phyloP scores from a whole-genome alignment of 2,888 invertebrate species.

The Lochmaea capreae region DNA sequence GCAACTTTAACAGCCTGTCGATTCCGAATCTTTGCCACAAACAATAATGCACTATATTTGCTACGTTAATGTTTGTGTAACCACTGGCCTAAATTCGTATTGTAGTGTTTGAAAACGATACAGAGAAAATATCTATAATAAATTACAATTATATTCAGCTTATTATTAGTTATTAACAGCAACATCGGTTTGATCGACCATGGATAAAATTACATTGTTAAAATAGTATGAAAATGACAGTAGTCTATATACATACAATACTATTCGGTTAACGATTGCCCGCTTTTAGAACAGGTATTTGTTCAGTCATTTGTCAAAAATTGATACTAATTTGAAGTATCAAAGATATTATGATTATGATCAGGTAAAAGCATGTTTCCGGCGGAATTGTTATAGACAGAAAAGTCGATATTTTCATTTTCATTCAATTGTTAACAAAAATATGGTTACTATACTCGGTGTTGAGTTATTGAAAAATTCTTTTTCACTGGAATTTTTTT shows the following conservation, averaged over 20 bases:
- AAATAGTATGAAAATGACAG: constrained; percentile 45
- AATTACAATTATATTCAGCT: constrained; percentile 32
- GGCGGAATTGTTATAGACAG: neutral
- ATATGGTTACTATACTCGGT: no score
- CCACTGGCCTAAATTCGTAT: no score
- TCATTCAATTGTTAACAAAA: no score
- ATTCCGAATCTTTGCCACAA: no score
- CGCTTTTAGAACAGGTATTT: constrained; percentile 49
- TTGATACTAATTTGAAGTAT: constrained; percentile 44
- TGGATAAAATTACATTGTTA: constrained; percentile 53
- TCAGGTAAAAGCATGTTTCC: neutral
- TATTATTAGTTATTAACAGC: constrained; percentile 45
- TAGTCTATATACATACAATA: constrained; percentile 20
- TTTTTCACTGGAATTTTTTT: no score
- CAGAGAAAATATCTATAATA: neutral
- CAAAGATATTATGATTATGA: constrained; percentile 48
- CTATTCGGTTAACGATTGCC: constrained; percentile 33
- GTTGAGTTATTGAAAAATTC: no score
- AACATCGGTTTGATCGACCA: constrained; percentile 49
- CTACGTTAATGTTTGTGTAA: no score
- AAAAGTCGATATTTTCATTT: neutral
- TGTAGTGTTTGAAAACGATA: constrained; percentile 1
- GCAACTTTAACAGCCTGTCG: no score
- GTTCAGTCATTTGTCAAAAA: constrained; percentile 51
- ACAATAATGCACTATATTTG: no score